Conservation (phyloP, 2,888 invertebrate species). For the Sylvicola cinctus region DNA sequence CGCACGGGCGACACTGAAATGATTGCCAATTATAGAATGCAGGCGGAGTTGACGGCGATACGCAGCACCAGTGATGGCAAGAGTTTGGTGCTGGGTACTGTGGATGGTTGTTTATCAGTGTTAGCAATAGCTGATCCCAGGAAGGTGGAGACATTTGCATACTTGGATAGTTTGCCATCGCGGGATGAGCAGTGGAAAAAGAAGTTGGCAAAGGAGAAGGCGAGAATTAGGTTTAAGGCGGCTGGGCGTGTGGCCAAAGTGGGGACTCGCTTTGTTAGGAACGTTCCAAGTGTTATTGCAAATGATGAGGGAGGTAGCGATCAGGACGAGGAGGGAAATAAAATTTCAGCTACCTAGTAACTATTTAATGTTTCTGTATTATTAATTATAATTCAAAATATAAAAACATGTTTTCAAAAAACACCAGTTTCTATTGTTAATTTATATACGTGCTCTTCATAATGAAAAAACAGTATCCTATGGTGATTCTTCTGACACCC, state of each 20-base stretch:
- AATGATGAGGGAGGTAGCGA: no score
- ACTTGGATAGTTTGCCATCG: constrained; percentile 43
- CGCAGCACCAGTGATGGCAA: constrained; percentile 66
- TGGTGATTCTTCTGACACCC: no score
- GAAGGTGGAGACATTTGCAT: constrained; percentile 40
- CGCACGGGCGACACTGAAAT: constrained; percentile 75
- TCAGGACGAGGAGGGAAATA: no score
- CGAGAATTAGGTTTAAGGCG: constrained; percentile 43
- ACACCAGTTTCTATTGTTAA: no score
- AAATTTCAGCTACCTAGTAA: no score
- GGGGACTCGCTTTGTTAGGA: constrained; percentile 16
- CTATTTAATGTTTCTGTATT: no score
- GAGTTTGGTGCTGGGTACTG: constrained; percentile 69
- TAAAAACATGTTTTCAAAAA: no score
- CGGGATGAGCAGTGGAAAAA: constrained; percentile 49
- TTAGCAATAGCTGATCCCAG: constrained; percentile 56
- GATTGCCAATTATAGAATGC: constrained; percentile 82
- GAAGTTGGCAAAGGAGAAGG: constrained; percentile 41
- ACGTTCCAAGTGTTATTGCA: no score
- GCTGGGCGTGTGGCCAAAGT: constrained; percentile 39
- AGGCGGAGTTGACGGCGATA: constrained; percentile 72
- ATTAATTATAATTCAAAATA: no score
- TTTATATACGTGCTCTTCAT: no score
- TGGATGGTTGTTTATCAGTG: constrained; percentile 87
- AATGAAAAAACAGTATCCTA: no score